Evolutionary conservation across 1,140 invertebrate species (phyloP), one percentile per base, ranked within the genome.

Genomic region (Drosophila fuyamai): DNA sequence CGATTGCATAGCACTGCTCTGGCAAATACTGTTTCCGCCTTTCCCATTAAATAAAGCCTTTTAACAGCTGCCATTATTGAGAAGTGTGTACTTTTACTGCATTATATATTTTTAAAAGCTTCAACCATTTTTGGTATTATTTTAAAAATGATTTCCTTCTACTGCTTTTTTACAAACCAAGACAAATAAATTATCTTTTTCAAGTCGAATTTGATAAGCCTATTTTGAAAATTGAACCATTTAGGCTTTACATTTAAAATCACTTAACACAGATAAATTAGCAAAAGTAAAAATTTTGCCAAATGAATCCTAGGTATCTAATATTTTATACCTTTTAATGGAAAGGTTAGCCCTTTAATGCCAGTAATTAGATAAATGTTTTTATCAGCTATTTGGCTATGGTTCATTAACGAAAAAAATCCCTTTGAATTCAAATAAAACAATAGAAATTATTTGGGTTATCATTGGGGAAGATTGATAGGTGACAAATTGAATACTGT

Each of bases 1-100:
- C 32, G 29, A 58, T 47, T 55, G 35, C 63, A 55, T 18, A 27
- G 61, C 5, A 38, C 14, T 46, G 16, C 16, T 36, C 7, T 29
- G 70, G 29, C 43, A n/a, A 32, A 43, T 48, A 58, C 50, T 41
- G 65, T 36, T 47, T 40, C 51, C 36, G 27, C 29, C 16, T 71
- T 71, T 71, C 43, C 36, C 44, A 58, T 38, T 71, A 71, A 70
- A 29, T 41, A 36, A 18, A n/a, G 13, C 27, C 27, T 66, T 36
- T 32, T 18, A 41, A 36, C 67, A 71, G 43, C 53, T 58, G 65
- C 9, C 29, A 43, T 9, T 35, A 16, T n/a, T 3, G 9, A 18
- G 18, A 51, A 51, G 48, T 32, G 29, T 16, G 48, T n/a, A 35
- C 13, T 16, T 16, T 35, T 35, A 5, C 8, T 35, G 48, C n/a